Conservation (phyloP, 92 coral and sea anemone genomes). For the Ricordea florida region DNA sequence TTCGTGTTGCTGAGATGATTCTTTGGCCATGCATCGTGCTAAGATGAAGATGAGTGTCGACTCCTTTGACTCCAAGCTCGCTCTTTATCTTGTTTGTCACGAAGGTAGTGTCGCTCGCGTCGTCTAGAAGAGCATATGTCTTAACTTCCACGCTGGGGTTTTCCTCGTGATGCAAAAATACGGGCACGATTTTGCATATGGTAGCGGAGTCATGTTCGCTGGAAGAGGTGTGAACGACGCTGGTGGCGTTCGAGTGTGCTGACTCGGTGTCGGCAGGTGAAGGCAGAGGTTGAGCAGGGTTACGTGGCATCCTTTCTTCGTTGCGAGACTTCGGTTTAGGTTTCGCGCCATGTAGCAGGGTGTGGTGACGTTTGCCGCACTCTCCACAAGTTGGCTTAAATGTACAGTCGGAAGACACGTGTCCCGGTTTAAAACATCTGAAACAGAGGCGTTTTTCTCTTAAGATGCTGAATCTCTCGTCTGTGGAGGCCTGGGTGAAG, state of each 20-base stretch:
- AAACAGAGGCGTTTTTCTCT: constrained; percentile 53
- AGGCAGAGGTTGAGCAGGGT: background rate
- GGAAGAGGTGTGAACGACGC: background rate
- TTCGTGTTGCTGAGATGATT: constrained; percentile 8
- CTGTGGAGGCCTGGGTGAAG: constrained; percentile 29
- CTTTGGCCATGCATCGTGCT: constrained; percentile 65
- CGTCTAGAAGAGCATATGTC: constrained; percentile 48
- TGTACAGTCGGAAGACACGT: constrained; percentile 49
- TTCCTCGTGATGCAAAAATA: constrained; percentile 51
- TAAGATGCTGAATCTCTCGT: constrained; percentile 36
- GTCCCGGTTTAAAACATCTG: constrained; percentile 54
- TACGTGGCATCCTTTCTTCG: background rate
- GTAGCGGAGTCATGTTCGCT: background rate
- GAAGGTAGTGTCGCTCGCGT: constrained; percentile 77
- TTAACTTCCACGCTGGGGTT: constrained; percentile 29
- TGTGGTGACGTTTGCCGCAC: constrained; percentile 68
- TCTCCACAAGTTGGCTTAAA: constrained; percentile 40
- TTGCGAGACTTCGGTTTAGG: no score
- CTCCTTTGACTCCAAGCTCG: constrained; percentile 57
- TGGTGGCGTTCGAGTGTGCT: background rate
- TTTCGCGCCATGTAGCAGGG: constrained; percentile 58
- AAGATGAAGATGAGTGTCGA: constrained; percentile 37
- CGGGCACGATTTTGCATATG: constrained; percentile 34
- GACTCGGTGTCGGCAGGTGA: background rate
- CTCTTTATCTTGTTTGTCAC: constrained; percentile 14